Percentiles rank a stretch among this genome's conserved stretches.
Conservation (phyloP, 2,797 vertebrate genomes). For the Aselliscus stoliczkanus region DNA sequence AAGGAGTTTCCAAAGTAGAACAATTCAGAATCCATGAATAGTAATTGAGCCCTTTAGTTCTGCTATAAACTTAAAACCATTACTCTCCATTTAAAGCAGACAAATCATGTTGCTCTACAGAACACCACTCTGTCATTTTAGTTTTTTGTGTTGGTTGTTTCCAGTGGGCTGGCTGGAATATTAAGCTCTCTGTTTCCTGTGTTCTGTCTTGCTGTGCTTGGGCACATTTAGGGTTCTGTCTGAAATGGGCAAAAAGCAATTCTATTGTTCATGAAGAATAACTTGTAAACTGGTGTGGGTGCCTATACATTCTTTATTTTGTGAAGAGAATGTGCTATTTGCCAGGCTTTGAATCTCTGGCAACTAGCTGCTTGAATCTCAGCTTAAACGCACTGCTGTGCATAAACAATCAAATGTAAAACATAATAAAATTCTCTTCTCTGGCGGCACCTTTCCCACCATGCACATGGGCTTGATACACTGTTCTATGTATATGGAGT, state of each 20-base stretch:
- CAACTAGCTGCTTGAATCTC: constrained; percentile 72
- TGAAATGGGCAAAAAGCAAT: constrained; percentile 83
- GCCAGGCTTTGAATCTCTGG: constrained; percentile 74
- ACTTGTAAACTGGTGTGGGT: constrained; percentile 68
- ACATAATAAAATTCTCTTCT: constrained; percentile 69
- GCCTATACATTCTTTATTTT: constrained; percentile 78
- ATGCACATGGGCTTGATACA: constrained; percentile 12
- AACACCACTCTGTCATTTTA: constrained; percentile 80
- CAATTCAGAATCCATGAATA: constrained; percentile 85
- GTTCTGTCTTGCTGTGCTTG: constrained; percentile 79
- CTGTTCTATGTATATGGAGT: neutral
- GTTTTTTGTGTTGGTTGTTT: constrained; percentile 59
- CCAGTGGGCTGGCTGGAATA: constrained; percentile 80
- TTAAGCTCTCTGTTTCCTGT: constrained; percentile 78
- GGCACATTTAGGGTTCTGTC: constrained; percentile 78
- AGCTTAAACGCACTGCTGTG: constrained; percentile 45
- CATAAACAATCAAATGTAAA: constrained; percentile 76
- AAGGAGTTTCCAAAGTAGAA: constrained; percentile 81
- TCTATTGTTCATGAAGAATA: constrained; percentile 81
- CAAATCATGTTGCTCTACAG: constrained; percentile 81
- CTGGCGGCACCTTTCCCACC: constrained; percentile 53
- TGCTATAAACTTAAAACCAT: constrained; percentile 84
- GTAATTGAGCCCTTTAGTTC: constrained; percentile 83
- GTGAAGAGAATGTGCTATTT: constrained; percentile 71
- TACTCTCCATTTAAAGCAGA: constrained; percentile 85